These are phyloP conservation scores for Datnioides undecimradiatus DNA, from an alignment of 2,113 vertebrate species.

Conservation along the genomic window DNA sequence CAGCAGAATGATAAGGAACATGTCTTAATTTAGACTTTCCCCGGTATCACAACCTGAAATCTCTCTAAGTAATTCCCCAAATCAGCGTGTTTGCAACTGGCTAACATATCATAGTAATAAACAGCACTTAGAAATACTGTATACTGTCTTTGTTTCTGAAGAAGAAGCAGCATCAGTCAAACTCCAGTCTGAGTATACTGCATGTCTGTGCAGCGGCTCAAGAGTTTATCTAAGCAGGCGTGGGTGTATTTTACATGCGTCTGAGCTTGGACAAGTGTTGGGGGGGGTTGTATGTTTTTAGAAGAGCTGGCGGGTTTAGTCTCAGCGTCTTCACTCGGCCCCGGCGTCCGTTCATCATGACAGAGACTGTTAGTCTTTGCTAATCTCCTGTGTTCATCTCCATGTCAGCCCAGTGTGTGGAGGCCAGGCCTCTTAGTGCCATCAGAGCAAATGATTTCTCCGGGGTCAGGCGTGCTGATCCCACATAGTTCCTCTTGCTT, in stretches of 20 bases:
- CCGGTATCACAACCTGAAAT: neutral
- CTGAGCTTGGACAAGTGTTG: conserved; percentile 57
- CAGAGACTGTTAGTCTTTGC: conserved; percentile 82
- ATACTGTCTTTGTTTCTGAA: conserved; percentile 39
- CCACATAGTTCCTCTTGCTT: conserved; percentile 68
- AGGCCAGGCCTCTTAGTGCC: conserved; percentile 56
- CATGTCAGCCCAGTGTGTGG: conserved; percentile 54
- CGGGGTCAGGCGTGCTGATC: conserved; percentile 69
- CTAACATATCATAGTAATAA: conserved; percentile 30
- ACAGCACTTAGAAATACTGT: conserved; percentile 38
- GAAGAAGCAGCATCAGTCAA: conserved; percentile 55
- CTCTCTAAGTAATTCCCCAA: conserved; percentile 10
- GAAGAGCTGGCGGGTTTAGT: conserved; percentile 76
- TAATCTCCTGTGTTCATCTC: conserved; percentile 81
- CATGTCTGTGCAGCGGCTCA: conserved; percentile 45
- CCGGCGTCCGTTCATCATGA: conserved; percentile 80
- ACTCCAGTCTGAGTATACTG: conserved; percentile 49
- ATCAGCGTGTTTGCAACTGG: conserved; percentile 15
- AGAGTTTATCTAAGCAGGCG: conserved; percentile 64
- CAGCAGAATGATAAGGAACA: neutral
- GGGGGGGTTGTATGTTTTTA: conserved; percentile 77
- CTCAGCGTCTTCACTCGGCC: conserved; percentile 71
- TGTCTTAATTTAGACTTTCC: neutral
- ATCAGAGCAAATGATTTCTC: conserved; percentile 78
- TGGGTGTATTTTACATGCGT: conserved; percentile 52